phyloP scores from a whole-genome alignment of 2,797 vertebrate species.

The Platalea minor region DNA sequence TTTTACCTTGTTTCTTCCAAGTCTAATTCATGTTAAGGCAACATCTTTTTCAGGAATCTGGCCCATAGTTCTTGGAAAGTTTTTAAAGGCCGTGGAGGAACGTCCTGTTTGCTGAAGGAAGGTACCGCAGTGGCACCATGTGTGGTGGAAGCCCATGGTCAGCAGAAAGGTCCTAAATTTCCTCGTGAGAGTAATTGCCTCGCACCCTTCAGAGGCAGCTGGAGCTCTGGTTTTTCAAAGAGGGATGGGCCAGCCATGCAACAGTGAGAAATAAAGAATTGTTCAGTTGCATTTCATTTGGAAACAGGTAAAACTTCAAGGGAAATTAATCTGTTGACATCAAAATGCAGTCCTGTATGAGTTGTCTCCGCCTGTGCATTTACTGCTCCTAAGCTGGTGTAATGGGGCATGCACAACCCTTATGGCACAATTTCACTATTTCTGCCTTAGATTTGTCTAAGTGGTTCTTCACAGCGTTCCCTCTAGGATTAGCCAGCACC shows the following conservation, averaged over 20 bases:
- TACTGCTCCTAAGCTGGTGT: background rate
- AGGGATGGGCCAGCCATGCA: background rate
- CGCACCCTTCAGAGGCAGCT: background rate
- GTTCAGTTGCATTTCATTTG: background rate
- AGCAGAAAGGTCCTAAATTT: background rate
- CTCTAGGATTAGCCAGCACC: background rate
- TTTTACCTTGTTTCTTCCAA: background rate
- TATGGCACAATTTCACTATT: background rate
- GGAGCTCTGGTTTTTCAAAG: background rate
- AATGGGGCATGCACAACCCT: background rate
- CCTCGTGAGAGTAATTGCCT: background rate
- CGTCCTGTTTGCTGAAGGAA: background rate
- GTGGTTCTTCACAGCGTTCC: background rate
- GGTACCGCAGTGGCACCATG: fast-evolving
- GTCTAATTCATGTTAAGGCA: background rate
- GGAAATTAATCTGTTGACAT: background rate
- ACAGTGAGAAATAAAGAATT: background rate
- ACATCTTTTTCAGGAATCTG: background rate
- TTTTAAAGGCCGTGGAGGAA: background rate
- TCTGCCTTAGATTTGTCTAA: background rate
- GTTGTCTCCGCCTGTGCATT: background rate
- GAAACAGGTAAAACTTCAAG: background rate
- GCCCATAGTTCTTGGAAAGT: background rate
- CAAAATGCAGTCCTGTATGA: background rate
- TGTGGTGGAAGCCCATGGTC: background rate